Evolutionary conservation across 2,113 vertebrate species (phyloP), one percentile per base, ranked within the genome.

Genomic region (Chlorodrepanis virens): DNA sequence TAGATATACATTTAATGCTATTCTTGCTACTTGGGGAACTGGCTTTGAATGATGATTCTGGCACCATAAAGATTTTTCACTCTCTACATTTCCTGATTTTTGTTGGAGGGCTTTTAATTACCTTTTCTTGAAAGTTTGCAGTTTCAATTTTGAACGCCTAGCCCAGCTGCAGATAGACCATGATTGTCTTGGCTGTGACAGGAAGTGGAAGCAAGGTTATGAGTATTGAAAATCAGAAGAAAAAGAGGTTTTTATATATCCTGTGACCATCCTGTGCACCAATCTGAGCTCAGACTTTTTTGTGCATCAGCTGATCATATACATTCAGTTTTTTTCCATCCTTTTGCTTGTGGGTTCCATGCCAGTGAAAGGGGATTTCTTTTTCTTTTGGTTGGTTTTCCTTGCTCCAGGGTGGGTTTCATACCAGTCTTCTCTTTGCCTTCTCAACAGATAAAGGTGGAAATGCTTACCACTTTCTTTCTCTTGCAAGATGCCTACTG

Each of bases 1-100:
- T 45, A 96, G 95, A 95, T 94, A 96, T 74, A 94, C 50, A 92
- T 94, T 94, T 92, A 94, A 93, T 74, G 68, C n/a, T 91, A 56
- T 88, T 85, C 79, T 88, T 92, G 40, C 71, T 83, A 37, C 87
- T 84, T 79, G 85, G 77, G 89, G 78, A 83, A 81, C 42, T 78
- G 44, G 65, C 47, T 92, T 89, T 87, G 83, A 90, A 69, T 75
- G 59, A 94, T 87, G 53, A 85, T 94, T 87, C 74, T 64, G 78
- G 33, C 64, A 81, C 71, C 60, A 29, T 54, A 84, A 90, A 85
- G 40, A 65, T 60, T 86, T 91, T 71, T 76, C 81, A 60, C 64
- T 71, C 35, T 47, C 87, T 74, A 39, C 7, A 22, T 70, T 87
- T 95, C 91, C 70, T 69, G 45, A 84, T 82, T 86, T 83, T 52